Evolutionary conservation across 1,140 invertebrate species (phyloP), one percentile per base, ranked within the genome.

Genomic region (Drosophila lacertosa): DNA sequence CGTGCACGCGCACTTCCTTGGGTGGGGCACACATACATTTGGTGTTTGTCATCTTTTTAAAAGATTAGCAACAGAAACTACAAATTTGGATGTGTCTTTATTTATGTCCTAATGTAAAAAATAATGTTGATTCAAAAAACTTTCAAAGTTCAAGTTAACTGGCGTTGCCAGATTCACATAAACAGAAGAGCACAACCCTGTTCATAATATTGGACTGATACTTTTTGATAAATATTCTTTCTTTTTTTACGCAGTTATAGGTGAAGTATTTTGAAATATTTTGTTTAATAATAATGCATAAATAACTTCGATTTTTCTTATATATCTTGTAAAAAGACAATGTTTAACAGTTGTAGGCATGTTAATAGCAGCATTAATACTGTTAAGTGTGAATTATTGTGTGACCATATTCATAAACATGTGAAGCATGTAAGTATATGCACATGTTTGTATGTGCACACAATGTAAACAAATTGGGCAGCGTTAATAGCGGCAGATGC

Each of bases 1-100:
- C 96, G 22, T 96, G 91, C 1, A 97, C 95, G 57, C 92, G 91
- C 3, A 92, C 91, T 67, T 94, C 93, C 5, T 74, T 67, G 9
- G 44, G 39, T 9, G 32, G 53, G 5, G 20, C 26, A 29, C 33
- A 71, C 18, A n/a, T 9, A 51, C 10, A n/a, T 60, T 0, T 4
- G 3, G 2, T 10, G 7, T 9, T 18, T 22, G 53, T 10, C 63
- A 79, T 72, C 13, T 24, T 60, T 20, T 3, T n/a, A 9, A 39
- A 44, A 32, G 45, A 32, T n/a, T 33, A 44, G 29, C 11, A 10
- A 11, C 5, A 10, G 0, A 2, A 15, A 48, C 7, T 11, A 33
- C 6, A 5, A 24, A 40, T 58, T 62, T 54, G 0, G 9, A 71
- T 54, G 42, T 76, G 62, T 24, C 6, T 10, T 20, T 16, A 9